These are phyloP conservation scores for Drosophila peninsularis DNA, from an alignment of 2,888 invertebrate species.

Conservation along the genomic window DNA sequence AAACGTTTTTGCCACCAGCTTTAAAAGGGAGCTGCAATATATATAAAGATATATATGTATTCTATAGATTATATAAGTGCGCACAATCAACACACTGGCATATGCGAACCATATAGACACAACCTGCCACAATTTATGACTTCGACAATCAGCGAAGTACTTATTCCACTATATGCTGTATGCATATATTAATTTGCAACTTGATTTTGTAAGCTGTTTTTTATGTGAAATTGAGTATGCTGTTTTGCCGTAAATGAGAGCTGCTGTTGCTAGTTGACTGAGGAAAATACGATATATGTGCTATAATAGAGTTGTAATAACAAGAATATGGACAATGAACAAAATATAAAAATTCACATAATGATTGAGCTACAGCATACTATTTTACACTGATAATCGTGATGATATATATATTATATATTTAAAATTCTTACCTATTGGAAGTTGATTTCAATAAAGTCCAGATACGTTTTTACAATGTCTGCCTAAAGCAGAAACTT, in stretches of 20 bases:
- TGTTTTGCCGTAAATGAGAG: background rate
- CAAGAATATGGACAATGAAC: background rate
- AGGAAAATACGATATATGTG: background rate
- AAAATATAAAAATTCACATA: too few relatives aligned
- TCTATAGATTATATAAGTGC: background rate
- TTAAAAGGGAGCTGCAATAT: conserved; percentile 23
- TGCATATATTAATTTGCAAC: background rate
- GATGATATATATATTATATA: too few relatives aligned
- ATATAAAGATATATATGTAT: background rate
- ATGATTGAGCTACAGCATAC: too few relatives aligned
- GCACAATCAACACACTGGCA: background rate
- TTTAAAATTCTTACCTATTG: background rate
- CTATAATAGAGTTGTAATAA: background rate
- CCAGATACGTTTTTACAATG: too few relatives aligned
- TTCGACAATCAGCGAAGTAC: conserved; percentile 3
- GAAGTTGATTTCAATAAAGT: too few relatives aligned
- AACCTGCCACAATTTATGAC: conserved; percentile 6
- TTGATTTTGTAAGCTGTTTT: conserved; percentile 1
- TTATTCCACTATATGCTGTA: background rate
- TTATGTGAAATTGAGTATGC: background rate
- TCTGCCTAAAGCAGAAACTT: too few relatives aligned
- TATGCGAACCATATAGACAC: background rate
- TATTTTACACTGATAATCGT: too few relatives aligned
- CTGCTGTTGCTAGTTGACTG: too few relatives aligned
- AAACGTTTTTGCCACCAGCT: conserved; percentile 53